Conservation (phyloP, 2,113 vertebrate species). For the Conger conger region DNA sequence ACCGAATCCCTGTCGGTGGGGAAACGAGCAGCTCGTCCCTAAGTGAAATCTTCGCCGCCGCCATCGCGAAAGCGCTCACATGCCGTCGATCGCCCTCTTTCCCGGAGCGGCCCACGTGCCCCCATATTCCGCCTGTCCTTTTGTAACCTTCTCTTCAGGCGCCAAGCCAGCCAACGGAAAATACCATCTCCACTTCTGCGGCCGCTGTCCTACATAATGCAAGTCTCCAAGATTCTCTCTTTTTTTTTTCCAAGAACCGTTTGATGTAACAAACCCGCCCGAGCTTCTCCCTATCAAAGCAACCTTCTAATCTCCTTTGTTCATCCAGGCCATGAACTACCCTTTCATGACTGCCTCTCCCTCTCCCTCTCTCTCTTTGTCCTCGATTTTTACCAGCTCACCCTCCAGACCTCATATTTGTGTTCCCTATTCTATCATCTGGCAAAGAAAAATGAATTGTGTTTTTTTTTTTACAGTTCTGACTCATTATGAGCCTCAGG, state of each 20-base stretch:
- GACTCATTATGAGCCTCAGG: slow-evolving; percentile 9
- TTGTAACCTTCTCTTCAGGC: neutral
- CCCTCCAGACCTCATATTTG: neutral
- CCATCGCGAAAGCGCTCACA: neutral
- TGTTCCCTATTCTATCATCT: slow-evolving; percentile 1
- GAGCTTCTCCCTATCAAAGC: slow-evolving; percentile 7
- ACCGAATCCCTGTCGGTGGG: neutral
- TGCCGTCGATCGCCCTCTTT: neutral
- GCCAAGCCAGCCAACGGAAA: neutral
- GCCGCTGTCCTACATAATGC: neutral
- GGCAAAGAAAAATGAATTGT: neutral
- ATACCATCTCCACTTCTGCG: neutral
- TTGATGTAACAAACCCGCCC: neutral
- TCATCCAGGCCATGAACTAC: slow-evolving; percentile 1
- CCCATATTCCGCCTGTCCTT: neutral
- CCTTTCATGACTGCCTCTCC: neutral
- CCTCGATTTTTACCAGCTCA: slow-evolving; percentile 10
- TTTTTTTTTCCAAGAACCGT: neutral
- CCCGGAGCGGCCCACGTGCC: neutral
- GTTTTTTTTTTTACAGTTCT: neutral
- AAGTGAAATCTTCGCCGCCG: neutral
- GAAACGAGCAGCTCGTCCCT: neutral
- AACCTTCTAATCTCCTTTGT: slow-evolving; percentile 2
- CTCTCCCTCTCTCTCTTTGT: neutral
- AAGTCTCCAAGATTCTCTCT: neutral